A percentile compares a stretch with the other conserved stretches of the same genome.
Evolutionary conservation across 2,888 invertebrate species (phyloP).

Genomic region (Caenorhabditis zanzibari): DNA sequence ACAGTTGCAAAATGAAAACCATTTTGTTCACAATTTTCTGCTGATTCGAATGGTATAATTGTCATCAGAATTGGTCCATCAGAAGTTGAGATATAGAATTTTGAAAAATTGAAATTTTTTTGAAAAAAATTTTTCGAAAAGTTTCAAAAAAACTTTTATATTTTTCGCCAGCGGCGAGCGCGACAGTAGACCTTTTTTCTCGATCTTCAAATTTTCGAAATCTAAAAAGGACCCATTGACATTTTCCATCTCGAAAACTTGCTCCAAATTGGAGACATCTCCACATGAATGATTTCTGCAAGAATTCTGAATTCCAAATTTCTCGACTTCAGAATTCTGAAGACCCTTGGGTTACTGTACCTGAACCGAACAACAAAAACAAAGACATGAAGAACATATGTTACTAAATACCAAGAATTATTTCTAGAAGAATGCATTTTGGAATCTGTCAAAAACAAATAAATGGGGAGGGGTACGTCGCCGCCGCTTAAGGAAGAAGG

Average conservation of each 20-base stretch:
- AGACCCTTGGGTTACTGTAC: constrained; percentile 7
- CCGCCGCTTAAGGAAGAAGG: constrained; percentile 16
- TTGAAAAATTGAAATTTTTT: neutral
- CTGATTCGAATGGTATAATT: neutral
- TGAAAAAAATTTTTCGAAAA: neutral
- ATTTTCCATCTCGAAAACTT: neutral
- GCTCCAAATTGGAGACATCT: neutral
- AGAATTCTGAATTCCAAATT: neutral
- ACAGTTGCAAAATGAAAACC: too few species aligned
- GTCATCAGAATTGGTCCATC: neutral
- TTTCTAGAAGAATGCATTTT: constrained; percentile 50
- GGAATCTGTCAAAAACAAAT: constrained; percentile 25
- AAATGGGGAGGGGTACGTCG: neutral
- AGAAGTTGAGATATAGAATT: neutral
- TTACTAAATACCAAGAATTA: too few species aligned
- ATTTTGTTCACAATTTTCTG: neutral
- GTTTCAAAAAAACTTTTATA: too few species aligned
- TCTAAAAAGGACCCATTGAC: too few species aligned
- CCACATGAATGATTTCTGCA: constrained; percentile 42
- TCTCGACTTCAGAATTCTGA: neutral
- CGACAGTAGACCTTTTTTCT: too few species aligned
- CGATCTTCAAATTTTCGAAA: too few species aligned
- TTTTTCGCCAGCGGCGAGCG: too few species aligned
- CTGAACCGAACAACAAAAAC: constrained; percentile 30
- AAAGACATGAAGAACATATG: constrained; percentile 13